These are phyloP conservation scores for Dasysyrphus tricinctus DNA, from an alignment of 2,888 invertebrate species.

Conservation along the genomic window DNA sequence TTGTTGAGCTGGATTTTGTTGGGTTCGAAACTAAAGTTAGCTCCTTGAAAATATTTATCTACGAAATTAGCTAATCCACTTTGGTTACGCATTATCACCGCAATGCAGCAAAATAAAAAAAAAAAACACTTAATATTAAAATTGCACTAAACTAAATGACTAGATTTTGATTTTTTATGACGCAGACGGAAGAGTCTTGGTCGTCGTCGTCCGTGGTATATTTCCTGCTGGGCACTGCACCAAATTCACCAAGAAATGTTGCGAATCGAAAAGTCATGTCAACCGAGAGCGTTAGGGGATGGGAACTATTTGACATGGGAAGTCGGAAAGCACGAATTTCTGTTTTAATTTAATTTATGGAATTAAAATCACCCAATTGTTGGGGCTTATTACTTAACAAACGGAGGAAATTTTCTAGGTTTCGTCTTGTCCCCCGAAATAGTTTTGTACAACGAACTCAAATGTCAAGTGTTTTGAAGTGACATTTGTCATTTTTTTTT, in stretches of 20 bases:
- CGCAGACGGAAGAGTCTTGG: neutral
- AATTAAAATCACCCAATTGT: conserved; percentile 33
- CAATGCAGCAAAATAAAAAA: neutral
- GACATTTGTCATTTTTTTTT: neutral
- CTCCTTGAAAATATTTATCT: conserved; percentile 56
- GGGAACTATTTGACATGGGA: conserved; percentile 21
- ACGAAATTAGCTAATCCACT: conserved; percentile 50
- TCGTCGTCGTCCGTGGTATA: neutral
- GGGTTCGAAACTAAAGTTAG: neutral
- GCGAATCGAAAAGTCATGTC: conserved; percentile 58
- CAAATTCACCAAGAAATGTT: conserved; percentile 22
- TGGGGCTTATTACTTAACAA: conserved; percentile 23
- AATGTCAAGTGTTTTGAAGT: conserved; percentile 15
- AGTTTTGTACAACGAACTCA: neutral
- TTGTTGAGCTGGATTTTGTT: conserved; percentile 2
- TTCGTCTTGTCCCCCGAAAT: conserved; percentile 7
- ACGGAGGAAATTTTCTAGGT: conserved; percentile 8
- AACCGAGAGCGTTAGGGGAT: conserved; percentile 36
- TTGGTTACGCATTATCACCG: conserved; percentile 56
- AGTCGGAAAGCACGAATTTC: conserved; percentile 6
- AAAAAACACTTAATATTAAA: neutral
- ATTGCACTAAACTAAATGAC: conserved; percentile 49
- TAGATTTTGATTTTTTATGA: conserved; percentile 25
- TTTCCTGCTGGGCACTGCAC: conserved; percentile 43
- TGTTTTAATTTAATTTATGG: conserved; percentile 57